Base-by-base conservation (phyloP, 2,113 vertebrate species). In the Psittacula cyanocephala region DNA sequence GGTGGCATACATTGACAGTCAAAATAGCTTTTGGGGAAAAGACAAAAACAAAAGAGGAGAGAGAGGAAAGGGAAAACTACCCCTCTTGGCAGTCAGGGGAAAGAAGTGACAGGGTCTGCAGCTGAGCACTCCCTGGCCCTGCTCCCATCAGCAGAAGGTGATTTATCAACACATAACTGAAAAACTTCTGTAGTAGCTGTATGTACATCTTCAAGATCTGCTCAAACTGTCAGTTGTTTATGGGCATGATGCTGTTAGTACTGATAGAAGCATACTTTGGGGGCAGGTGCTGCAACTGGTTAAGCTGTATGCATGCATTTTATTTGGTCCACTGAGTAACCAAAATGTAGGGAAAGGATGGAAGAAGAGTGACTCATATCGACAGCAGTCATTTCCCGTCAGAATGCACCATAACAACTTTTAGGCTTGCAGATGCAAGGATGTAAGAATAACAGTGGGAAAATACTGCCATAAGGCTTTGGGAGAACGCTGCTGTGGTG, bases 381-480 rank as follows among this genome's bases (percentile, higher is more conserved):
- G 1, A 7, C 27, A 22, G 7, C 37, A 35, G 6, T 75, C 1
- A 1, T 82, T 89, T 76, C 35, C 17, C 3, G 7, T 8, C 47
- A 65, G 29, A 86, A 52, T 0, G 0, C 8, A 3, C 27, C 15
- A 17, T 55, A 33, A 46, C 46, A 69, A 6, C 22, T 52, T 62
- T 28, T 19, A 50, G 41, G 65, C 5, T 50, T 82, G 23, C 47
- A 43, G 43, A 23, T 64, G n/a, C 23, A 53, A 79, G 27, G 19
- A 29, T 60, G 13, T 60, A 35, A 53, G 43, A 60, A 74, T 69
- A 69, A 23, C 37, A 68, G 5, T 39, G 31, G 39, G 27, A 88
- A 79, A 67, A 76, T 41, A 69, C 5, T 28, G 2, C 11, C 25
- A 5, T 53, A 55, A 75, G 43, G 17, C n/a, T 75, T 63, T 85